These are phyloP conservation scores for Apamea epomidion DNA, from an alignment of 2,888 invertebrate species.

Conservation along the genomic window DNA sequence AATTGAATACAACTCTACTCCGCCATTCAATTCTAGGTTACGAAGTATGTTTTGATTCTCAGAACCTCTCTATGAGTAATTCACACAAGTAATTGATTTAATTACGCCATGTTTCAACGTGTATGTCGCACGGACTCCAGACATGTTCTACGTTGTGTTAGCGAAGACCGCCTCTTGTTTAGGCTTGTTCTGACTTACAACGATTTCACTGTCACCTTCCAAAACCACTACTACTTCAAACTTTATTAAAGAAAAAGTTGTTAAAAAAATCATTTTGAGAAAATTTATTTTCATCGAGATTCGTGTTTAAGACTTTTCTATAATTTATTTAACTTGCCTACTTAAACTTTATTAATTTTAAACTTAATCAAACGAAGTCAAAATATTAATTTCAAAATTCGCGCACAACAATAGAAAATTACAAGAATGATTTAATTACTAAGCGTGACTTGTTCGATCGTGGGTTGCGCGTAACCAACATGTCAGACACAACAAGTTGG, in stretches of 20 bases:
- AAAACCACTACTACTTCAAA: background rate
- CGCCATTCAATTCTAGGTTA: background rate
- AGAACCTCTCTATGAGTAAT: slow-evolving; percentile 21
- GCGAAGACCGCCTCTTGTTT: slow-evolving; percentile 20
- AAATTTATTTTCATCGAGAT: slow-evolving; percentile 9
- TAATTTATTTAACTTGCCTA: slow-evolving; percentile 19
- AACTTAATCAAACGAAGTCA: slow-evolving; percentile 33
- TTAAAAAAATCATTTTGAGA: background rate
- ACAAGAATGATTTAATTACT: slow-evolving; percentile 45
- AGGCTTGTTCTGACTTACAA: slow-evolving; percentile 1
- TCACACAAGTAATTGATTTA: slow-evolving; percentile 48
- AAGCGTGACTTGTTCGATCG: slow-evolving; percentile 42
- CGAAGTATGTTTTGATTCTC: slow-evolving; percentile 10
- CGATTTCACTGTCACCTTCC: background rate
- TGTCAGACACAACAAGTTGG: slow-evolving; percentile 47
- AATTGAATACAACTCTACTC: background rate
- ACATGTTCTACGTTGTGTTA: slow-evolving; percentile 24
- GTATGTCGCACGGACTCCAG: slow-evolving; percentile 31
- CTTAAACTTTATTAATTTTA: slow-evolving; percentile 52
- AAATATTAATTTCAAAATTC: slow-evolving; percentile 47
- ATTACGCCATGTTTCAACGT: slow-evolving; percentile 50
- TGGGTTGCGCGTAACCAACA: slow-evolving; percentile 42
- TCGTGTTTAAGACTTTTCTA: slow-evolving; percentile 11
- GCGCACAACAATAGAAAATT: slow-evolving; percentile 30
- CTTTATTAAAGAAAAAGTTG: background rate